phyloP scores from a whole-genome alignment of 2,888 invertebrate species.

The Plebejus melissa region DNA sequence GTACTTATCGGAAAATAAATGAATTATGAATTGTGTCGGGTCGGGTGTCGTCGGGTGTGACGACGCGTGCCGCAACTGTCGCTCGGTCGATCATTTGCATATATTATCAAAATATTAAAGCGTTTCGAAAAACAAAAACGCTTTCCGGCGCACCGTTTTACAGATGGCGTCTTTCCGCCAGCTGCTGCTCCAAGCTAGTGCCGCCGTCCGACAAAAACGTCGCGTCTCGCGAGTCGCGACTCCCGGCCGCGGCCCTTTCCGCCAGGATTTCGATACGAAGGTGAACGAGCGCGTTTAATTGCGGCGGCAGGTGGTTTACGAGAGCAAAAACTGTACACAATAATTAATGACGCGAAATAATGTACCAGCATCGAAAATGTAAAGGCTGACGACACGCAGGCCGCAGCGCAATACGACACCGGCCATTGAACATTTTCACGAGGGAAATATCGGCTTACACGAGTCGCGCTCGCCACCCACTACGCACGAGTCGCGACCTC shows the following conservation, averaged over 20 bases:
- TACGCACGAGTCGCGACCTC: slow-evolving; percentile 51
- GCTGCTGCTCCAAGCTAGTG: slow-evolving; percentile 55
- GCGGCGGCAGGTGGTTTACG: slow-evolving; percentile 72
- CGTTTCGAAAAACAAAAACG: slow-evolving; percentile 62
- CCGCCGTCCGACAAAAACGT: slow-evolving; percentile 41
- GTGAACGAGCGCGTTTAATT: slow-evolving; percentile 66
- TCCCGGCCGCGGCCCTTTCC: background rate
- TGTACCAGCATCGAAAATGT: slow-evolving; percentile 77
- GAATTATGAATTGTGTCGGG: background rate
- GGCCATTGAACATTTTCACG: slow-evolving; percentile 73
- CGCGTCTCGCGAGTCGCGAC: background rate
- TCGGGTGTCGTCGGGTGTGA: slow-evolving; percentile 37
- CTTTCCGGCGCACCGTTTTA: slow-evolving; percentile 67
- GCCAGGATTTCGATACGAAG: slow-evolving; percentile 49
- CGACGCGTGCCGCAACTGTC: slow-evolving; percentile 47
- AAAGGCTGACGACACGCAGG: slow-evolving; percentile 60
- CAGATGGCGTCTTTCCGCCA: slow-evolving; percentile 79
- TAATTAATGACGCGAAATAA: slow-evolving; percentile 78
- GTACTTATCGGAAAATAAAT: background rate
- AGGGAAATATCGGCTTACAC: slow-evolving; percentile 75
- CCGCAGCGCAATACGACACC: slow-evolving; percentile 65
- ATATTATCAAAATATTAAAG: slow-evolving; percentile 34
- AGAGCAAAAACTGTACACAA: slow-evolving; percentile 62
- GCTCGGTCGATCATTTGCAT: slow-evolving; percentile 36
- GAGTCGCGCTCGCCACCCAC: slow-evolving; percentile 62